Evolutionary conservation across 1,140 invertebrate genomes (phyloP), one percentile per base, ranked within the genome.

Genomic region (Copidosoma floridanum): DNA sequence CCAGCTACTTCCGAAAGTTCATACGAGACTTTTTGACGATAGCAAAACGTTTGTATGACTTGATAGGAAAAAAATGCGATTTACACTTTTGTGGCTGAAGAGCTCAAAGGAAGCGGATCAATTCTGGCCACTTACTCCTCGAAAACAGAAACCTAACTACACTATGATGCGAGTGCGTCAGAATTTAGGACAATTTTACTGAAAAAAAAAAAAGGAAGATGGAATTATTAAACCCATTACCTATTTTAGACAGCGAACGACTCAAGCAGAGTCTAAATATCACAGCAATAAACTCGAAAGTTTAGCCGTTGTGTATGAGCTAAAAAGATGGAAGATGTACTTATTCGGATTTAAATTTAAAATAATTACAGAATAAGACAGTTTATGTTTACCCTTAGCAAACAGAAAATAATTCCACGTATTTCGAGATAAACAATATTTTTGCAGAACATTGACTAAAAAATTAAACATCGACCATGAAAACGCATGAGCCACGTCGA

Each of bases 291-390:
- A 69, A 35, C 35, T 65, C 0, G 61, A 70, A 27, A 43, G 38
- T 5, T 29, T 65, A n/a, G 66, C 65, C 6, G 52, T 70, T 5
- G 63, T 66, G 7, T 3, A 53, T 14, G 61, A 65, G 1, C 1
- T 61, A 0, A 41, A 51, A 37, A 54, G 53, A 21, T 72, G 69
- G 48, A 48, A 69, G 8, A 58, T 71, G 5, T 79, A 78, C 58
- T 41, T 79, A 14, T 38, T 69, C 2, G 70, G 71, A 0, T 61
- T 69, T 21, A 26, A 58, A 8, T 78, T 78, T 54, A 79, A 63
- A 59, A 57, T 78, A 4, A 51, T 78, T 0, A 79, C 76, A 0
- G 76, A 80, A 59, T 80, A 75, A 59, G 56, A 64, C n/a, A 70
- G 76, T 2, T 53, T 78, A 4, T 8, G 46, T 21, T 12, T 3